Evolutionary conservation across 2,113 vertebrate species (phyloP).

Genomic region (Zosterops lateralis): DNA sequence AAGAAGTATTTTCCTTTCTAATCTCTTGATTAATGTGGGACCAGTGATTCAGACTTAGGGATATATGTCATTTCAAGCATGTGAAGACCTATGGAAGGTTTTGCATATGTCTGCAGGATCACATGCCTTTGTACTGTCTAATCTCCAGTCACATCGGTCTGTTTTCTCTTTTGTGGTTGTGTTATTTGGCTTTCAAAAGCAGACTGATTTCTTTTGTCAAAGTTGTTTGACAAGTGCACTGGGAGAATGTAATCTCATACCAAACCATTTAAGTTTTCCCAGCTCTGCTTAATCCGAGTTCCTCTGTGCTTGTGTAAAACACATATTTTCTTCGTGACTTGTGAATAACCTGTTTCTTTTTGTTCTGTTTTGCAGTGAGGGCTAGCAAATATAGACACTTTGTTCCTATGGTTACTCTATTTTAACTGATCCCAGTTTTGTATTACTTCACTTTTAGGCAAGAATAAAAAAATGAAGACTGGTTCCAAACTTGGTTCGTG

Average conservation of each 20-base stretch:
- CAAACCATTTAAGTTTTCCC: background rate
- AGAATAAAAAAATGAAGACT: background rate
- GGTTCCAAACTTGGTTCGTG: background rate
- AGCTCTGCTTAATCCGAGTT: background rate
- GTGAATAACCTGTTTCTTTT: background rate
- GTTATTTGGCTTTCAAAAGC: background rate
- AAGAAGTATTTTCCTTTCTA: background rate
- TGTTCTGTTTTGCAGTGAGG: background rate
- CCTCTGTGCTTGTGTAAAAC: background rate
- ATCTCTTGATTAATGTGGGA: background rate
- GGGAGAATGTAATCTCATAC: background rate
- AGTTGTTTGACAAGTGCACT: background rate
- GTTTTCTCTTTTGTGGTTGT: background rate
- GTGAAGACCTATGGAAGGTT: background rate
- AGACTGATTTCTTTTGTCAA: background rate
- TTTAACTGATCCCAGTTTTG: background rate
- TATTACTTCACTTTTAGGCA: background rate
- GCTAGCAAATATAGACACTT: background rate
- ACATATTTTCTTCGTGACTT: background rate
- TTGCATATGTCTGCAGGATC: constrained; percentile 24
- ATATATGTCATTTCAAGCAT: background rate
- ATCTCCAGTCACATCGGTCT: background rate
- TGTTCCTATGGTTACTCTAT: background rate
- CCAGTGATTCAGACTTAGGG: background rate
- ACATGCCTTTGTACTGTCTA: background rate